These are phyloP conservation scores for Lapara coniferarum DNA, from an alignment of 2,888 invertebrate species.

Conservation along the genomic window DNA sequence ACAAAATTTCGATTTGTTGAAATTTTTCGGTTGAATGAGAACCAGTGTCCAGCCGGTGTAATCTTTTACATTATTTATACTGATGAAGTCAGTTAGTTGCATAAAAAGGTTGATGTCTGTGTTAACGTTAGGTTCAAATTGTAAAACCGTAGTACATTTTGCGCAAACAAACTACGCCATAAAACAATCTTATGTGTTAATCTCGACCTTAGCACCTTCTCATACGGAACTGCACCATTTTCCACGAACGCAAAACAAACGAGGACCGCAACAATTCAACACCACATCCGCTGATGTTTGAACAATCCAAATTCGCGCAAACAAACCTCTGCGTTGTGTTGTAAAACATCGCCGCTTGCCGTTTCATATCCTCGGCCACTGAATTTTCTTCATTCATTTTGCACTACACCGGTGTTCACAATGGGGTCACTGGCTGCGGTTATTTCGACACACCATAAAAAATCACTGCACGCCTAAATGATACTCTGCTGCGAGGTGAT, in stretches of 20 bases:
- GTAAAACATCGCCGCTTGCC: slow-evolving; percentile 78
- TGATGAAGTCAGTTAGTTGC: background rate
- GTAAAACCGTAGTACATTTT: background rate
- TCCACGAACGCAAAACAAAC: background rate
- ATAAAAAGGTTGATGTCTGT: background rate
- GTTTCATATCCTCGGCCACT: slow-evolving; percentile 72
- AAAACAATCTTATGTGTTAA: background rate
- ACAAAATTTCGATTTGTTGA: background rate
- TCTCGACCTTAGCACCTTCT: background rate
- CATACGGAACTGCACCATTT: background rate
- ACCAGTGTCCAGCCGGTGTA: background rate
- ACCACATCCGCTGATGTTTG: slow-evolving; percentile 46
- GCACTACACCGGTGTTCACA: slow-evolving; percentile 34
- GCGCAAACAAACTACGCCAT: too few relatives aligned
- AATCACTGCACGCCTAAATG: slow-evolving; percentile 30
- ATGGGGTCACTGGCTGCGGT: slow-evolving; percentile 46
- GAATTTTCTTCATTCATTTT: slow-evolving; percentile 74
- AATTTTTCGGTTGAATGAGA: slow-evolving; percentile 7
- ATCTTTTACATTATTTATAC: background rate
- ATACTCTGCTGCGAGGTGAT: slow-evolving; percentile 34
- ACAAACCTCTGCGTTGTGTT: slow-evolving; percentile 77
- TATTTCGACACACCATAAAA: slow-evolving; percentile 42
- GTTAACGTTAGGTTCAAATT: background rate
- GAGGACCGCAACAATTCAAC: slow-evolving; percentile 9
- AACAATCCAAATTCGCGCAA: slow-evolving; percentile 39